These are phyloP conservation scores for Protomyctophum bolini DNA, from an alignment of 2,113 vertebrate species.

Conservation along the genomic window DNA sequence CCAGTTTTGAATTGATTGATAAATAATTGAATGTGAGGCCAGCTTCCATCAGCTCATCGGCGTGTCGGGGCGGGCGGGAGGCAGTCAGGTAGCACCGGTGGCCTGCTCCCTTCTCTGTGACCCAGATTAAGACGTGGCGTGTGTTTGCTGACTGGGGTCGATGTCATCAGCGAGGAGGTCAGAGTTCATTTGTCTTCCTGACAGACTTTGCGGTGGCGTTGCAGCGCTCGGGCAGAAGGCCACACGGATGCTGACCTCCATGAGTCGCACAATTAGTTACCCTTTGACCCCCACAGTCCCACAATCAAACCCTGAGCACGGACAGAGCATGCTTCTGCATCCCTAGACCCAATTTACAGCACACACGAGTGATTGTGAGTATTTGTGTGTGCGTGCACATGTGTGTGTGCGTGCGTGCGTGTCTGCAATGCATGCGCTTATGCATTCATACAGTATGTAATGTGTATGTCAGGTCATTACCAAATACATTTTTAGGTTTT, in stretches of 20 bases:
- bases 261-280: constrained; percentile 72
- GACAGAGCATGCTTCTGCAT: constrained; percentile 68
- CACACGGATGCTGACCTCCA: constrained; percentile 64
- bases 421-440: neutral
- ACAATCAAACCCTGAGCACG: constrained; percentile 57
- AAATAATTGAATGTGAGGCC: constrained; percentile 9
- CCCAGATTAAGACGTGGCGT: constrained; percentile 54
- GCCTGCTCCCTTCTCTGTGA: constrained; percentile 27
- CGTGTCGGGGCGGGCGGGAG: no score
- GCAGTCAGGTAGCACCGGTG: neutral
- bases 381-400: neutral
- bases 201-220: constrained; percentile 66
- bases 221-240: constrained; percentile 49
- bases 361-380: neutral
- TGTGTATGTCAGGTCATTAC: neutral
- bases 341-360: constrained; percentile 48
- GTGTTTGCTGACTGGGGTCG: constrained; percentile 46
- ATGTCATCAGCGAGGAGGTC: constrained; percentile 62
- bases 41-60: constrained; percentile 13
- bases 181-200: constrained; percentile 72
- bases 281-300: constrained; percentile 69
- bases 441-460: constrained; percentile 2
- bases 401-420: neutral
- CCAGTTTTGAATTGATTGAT: constrained; percentile 6
- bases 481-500: constrained; percentile 6